Evolutionary conservation across 2,888 invertebrate species (phyloP).

Genomic region (Drosophila ochracea): DNA sequence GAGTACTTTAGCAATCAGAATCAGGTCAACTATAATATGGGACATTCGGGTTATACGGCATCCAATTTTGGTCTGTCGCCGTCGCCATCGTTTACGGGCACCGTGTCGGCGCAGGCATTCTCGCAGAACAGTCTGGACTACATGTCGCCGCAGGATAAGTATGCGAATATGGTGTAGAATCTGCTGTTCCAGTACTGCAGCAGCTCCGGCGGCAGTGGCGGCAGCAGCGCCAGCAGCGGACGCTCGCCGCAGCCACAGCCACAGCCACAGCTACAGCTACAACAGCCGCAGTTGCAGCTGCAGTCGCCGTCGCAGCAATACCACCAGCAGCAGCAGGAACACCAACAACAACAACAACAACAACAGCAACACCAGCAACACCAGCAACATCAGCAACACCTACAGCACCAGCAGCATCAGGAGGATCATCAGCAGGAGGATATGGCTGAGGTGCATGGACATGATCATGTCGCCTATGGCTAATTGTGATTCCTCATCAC

Average conservation of each 20-base stretch:
- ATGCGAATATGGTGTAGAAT: slow-evolving; percentile 86
- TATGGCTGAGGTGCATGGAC: slow-evolving; percentile 44
- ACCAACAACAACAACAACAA: not conserved
- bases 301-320: slow-evolving; percentile 27
- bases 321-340: slow-evolving; percentile 24
- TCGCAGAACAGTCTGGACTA: slow-evolving; percentile 85
- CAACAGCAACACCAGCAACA: not conserved
- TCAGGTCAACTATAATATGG: slow-evolving; percentile 85
- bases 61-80: slow-evolving; percentile 85
- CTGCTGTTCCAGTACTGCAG: slow-evolving; percentile 83
- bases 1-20: slow-evolving; percentile 85
- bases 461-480: slow-evolving; percentile 50
- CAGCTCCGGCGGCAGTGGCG: slow-evolving; percentile 60
- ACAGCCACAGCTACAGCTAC: slow-evolving; percentile 29
- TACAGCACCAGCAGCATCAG: slow-evolving; percentile 33
- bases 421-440: slow-evolving; percentile 34
- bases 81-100: slow-evolving; percentile 84
- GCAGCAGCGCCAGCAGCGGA: slow-evolving; percentile 59
- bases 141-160: slow-evolving; percentile 85
- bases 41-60: slow-evolving; percentile 85
- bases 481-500: slow-evolving; percentile 44
- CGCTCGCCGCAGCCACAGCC: slow-evolving; percentile 53
- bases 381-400: not conserved
- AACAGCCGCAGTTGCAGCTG: slow-evolving; percentile 34
- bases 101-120: slow-evolving; percentile 85